These are phyloP conservation scores for Prionailurus bengalensis DNA, from an alignment of 2,113 vertebrate species.

Conservation along the genomic window DNA sequence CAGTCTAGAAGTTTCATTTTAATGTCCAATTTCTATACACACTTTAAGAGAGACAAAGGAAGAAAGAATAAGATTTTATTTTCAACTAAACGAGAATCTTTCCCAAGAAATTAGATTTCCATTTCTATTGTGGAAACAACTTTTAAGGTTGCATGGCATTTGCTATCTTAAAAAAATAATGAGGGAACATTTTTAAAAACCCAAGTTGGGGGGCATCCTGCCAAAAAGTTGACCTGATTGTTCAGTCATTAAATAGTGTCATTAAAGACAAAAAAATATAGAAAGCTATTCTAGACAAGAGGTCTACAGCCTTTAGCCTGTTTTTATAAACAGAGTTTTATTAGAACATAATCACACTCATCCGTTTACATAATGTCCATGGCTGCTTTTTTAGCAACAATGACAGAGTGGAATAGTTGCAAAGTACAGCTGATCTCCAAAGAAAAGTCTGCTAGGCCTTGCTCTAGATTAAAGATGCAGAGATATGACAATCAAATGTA, in stretches of 20 bases:
- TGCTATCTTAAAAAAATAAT: slow-evolving; percentile 35
- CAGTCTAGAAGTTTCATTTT: background rate
- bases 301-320: background rate
- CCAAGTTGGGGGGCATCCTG: background rate
- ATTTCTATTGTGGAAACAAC: background rate
- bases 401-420: background rate
- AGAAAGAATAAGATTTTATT: background rate
- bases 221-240: background rate
- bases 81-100: background rate
- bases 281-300: background rate
- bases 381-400: background rate
- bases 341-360: background rate
- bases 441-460: background rate
- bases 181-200: background rate
- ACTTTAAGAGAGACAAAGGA: background rate
- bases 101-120: background rate
- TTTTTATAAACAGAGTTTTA: background rate
- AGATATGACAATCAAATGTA: background rate
- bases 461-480: background rate
- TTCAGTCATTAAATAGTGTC: background rate
- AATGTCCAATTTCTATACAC: background rate
- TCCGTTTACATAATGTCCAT: background rate
- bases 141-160: background rate
- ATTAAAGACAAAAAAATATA: background rate
- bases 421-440: background rate